A percentile compares a stretch with the other conserved stretches of the same genome.
phyloP scores from a whole-genome alignment of 2,113 vertebrate species.

The Oncorhynchus tshawytscha region DNA sequence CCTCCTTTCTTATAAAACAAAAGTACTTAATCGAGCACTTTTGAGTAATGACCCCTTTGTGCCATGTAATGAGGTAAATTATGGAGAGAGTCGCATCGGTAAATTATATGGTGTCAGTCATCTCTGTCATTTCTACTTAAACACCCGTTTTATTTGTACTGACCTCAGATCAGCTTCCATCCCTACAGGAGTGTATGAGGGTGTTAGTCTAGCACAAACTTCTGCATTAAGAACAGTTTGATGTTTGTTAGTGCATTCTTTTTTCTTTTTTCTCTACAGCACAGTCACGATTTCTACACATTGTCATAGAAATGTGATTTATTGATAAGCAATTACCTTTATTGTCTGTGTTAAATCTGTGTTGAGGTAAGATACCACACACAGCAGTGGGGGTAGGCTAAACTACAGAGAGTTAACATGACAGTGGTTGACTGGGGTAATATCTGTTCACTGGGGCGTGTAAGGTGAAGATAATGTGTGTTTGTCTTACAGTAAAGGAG shows the following conservation, averaged over 20 bases:
- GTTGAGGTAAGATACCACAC: not conserved
- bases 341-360: constrained; percentile 3
- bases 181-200: constrained; percentile 45
- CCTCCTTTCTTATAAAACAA: constrained; percentile 38
- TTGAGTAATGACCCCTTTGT: constrained; percentile 49
- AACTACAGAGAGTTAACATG: not conserved
- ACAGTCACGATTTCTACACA: constrained; percentile 19
- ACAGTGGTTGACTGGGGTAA: not conserved
- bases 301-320: not conserved
- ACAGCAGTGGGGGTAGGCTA: not conserved
- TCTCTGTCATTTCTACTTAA: constrained; percentile 57
- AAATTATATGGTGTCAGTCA: constrained; percentile 76
- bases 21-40: constrained; percentile 34
- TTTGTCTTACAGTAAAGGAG: not conserved
- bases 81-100: constrained; percentile 55
- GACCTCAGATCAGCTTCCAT: constrained; percentile 46
- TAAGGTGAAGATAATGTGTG: not conserved
- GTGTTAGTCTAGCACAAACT: not conserved
- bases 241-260: not conserved
- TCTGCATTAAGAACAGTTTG: not conserved
- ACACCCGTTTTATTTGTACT: constrained; percentile 68
- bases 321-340: constrained; percentile 36
- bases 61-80: constrained; percentile 76
- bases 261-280: not conserved
- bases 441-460: not conserved